phyloP scores from a whole-genome alignment of 2,888 invertebrate species.

The Halictus ligatus region DNA sequence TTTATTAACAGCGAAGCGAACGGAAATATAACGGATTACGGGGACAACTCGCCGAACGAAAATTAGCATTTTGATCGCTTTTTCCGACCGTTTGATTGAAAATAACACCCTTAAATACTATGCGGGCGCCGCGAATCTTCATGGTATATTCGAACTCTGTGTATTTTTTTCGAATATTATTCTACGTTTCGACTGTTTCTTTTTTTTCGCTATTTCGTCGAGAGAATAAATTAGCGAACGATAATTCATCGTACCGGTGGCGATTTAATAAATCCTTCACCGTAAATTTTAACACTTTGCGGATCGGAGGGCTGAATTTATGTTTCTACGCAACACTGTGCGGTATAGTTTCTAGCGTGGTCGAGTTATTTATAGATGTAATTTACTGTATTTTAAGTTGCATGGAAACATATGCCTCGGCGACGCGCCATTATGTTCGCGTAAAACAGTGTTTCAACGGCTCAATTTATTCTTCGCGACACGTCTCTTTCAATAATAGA shows the following conservation, averaged over 20 bases:
- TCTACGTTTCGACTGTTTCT: background rate
- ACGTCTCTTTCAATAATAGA: background rate
- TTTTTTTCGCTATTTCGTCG: background rate
- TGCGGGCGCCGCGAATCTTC: background rate
- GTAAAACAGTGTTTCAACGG: conserved; percentile 32
- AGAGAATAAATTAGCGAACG: conserved; percentile 43
- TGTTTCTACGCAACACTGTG: conserved; percentile 51
- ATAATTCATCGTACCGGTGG: conserved; percentile 34
- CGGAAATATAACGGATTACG: conserved; percentile 4
- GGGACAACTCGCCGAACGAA: background rate
- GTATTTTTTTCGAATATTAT: background rate
- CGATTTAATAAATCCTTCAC: conserved; percentile 56
- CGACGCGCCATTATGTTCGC: conserved; percentile 35
- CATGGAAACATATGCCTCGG: conserved; percentile 45
- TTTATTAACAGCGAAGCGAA: background rate
- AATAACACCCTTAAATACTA: background rate
- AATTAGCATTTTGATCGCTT: conserved; percentile 12
- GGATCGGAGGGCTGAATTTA: conserved; percentile 44
- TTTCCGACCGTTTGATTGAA: background rate
- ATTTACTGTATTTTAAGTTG: conserved; percentile 57
- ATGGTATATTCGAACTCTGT: background rate
- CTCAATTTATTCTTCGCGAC: conserved; percentile 22
- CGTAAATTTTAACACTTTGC: conserved; percentile 49
- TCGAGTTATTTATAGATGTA: conserved; percentile 49
- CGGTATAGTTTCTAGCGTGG: conserved; percentile 37